phyloP scores from a whole-genome alignment of 1,140 invertebrate species.

The Hycleus phaleratus region DNA sequence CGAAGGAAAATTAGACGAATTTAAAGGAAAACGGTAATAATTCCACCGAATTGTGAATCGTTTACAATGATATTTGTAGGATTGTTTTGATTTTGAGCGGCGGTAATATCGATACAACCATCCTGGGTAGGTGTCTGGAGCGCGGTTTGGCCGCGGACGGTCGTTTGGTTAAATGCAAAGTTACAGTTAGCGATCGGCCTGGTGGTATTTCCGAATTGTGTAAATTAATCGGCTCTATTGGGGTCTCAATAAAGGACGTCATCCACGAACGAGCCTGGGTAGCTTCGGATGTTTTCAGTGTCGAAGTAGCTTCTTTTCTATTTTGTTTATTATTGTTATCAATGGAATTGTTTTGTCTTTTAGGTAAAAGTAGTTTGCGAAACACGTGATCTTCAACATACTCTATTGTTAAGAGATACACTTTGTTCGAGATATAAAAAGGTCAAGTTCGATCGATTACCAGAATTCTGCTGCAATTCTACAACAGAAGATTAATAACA shows the following conservation, averaged over 20 bases:
- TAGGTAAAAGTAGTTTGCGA: conserved; percentile 78
- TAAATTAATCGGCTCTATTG: conserved; percentile 61
- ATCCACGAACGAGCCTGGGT: conserved; percentile 92
- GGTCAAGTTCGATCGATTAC: conserved; percentile 38
- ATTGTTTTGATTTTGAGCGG: conserved; percentile 80
- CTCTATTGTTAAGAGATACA: conserved; percentile 54
- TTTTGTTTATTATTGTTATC: no score
- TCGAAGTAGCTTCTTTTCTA: conserved; percentile 47
- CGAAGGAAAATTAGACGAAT: conserved; percentile 71
- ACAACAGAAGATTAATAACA: neutral
- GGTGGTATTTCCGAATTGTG: conserved; percentile 84
- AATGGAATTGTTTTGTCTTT: conserved; percentile 4
- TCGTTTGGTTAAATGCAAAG: conserved; percentile 76
- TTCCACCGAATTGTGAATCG: neutral
- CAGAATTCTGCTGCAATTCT: conserved; percentile 1
- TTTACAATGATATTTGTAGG: conserved; percentile 41
- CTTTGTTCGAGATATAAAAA: conserved; percentile 52
- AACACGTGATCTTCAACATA: conserved; percentile 72
- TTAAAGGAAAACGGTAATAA: conserved; percentile 74
- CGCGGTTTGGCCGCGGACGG: conserved; percentile 83
- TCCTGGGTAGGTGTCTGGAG: conserved; percentile 81
- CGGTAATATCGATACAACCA: conserved; percentile 90
- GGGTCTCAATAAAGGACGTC: conserved; percentile 90
- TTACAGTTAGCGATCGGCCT: conserved; percentile 78
- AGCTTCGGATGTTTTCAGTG: conserved; percentile 76